Evolutionary conservation across 2,888 invertebrate genomes (phyloP).

Genomic region (Masnerella sp.): DNA sequence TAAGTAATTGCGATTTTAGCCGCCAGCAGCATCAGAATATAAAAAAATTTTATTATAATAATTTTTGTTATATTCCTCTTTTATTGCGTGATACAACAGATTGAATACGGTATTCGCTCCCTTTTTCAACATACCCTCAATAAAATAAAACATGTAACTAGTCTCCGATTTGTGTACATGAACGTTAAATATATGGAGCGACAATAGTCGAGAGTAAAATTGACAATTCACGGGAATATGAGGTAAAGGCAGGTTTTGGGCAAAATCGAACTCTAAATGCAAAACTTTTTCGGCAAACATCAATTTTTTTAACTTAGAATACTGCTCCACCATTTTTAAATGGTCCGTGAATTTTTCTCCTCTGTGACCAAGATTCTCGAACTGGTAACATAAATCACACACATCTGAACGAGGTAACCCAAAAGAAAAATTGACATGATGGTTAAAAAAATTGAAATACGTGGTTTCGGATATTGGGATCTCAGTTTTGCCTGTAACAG

Average conservation of each 20-base stretch:
- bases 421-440: constrained; percentile 20
- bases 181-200: constrained; percentile 44
- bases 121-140: constrained; percentile 45
- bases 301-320: constrained; percentile 9
- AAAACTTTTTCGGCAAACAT: constrained; percentile 11
- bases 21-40: constrained; percentile 28
- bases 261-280: constrained; percentile 37
- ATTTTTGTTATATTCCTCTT: constrained; percentile 8
- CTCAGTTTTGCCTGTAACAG: constrained; percentile 3
- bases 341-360: background rate
- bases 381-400: constrained; percentile 28
- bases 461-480: background rate
- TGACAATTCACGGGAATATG: constrained; percentile 28
- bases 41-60: constrained; percentile 16
- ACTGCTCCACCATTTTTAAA: background rate
- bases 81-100: background rate
- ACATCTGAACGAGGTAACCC: constrained; percentile 19
- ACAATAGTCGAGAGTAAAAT: constrained; percentile 34
- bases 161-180: constrained; percentile 36
- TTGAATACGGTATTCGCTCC: constrained; percentile 33
- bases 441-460: constrained; percentile 23
- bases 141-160: constrained; percentile 45
- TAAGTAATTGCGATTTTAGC: constrained; percentile 15
- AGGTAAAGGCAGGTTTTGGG: constrained; percentile 34
- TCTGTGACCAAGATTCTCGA: background rate